phyloP scores from a whole-genome alignment of 2,888 invertebrate species.

The Hylaea fasciaria region DNA sequence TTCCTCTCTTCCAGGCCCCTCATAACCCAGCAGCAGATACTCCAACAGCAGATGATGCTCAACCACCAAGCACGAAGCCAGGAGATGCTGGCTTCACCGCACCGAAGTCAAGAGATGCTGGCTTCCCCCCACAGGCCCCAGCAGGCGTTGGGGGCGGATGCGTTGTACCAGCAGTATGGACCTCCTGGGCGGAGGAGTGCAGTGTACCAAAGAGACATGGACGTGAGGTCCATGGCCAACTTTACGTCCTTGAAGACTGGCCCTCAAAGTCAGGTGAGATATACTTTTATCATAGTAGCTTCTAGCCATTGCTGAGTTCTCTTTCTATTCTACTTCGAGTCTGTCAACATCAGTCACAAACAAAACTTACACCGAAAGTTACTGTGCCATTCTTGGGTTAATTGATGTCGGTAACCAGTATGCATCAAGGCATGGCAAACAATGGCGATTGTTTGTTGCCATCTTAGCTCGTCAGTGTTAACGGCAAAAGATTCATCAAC shows the following conservation, averaged over 20 bases:
- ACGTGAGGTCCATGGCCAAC: slow-evolving; percentile 76
- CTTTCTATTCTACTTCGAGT: no score
- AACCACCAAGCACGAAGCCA: slow-evolving; percentile 84
- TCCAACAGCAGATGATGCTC: slow-evolving; percentile 79
- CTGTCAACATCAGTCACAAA: no score
- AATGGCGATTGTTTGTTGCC: no score
- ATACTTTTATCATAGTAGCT: neutral
- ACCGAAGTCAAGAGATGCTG: slow-evolving; percentile 85
- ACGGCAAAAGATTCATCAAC: no score
- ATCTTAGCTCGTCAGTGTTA: no score
- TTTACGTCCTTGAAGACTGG: slow-evolving; percentile 77
- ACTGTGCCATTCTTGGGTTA: no score
- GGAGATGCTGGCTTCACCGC: slow-evolving; percentile 81
- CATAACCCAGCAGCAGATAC: slow-evolving; percentile 80
- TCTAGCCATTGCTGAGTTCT: neutral
- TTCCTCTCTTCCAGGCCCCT: slow-evolving; percentile 61
- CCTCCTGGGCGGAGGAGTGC: slow-evolving; percentile 77
- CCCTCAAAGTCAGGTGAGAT: slow-evolving; percentile 69
- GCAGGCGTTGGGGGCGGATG: slow-evolving; percentile 77
- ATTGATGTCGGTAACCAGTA: no score
- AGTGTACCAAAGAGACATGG: slow-evolving; percentile 75
- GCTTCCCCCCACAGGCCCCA: slow-evolving; percentile 67
- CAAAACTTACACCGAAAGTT: no score
- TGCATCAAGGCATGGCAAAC: no score
- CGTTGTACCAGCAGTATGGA: slow-evolving; percentile 79